A percentile compares a stretch with the other conserved stretches of the same genome.
Evolutionary conservation across 2,113 vertebrate species (phyloP).

Genomic region (Donacobius atricapilla): DNA sequence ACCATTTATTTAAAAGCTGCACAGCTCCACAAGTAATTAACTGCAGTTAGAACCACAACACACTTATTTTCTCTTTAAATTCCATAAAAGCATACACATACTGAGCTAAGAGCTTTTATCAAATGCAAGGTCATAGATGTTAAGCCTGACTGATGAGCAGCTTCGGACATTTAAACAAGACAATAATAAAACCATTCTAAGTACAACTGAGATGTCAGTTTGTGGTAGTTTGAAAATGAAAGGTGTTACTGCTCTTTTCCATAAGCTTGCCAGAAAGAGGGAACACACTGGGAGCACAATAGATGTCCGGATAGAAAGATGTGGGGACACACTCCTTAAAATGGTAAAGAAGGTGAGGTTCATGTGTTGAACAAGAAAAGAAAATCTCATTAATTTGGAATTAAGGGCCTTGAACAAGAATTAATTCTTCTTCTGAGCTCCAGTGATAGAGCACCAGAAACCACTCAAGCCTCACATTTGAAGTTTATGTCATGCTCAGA

Average conservation of each 20-base stretch:
- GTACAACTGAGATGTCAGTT: not conserved
- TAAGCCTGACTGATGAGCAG: not conserved
- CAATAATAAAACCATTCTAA: not conserved
- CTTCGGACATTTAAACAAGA: not conserved
- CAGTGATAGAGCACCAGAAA: not conserved
- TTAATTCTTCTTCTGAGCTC: not conserved
- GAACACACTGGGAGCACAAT: rapidly evolving
- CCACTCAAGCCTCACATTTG: not conserved
- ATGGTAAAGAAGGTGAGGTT: not conserved
- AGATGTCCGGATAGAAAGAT: not conserved
- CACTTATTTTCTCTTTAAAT: not conserved
- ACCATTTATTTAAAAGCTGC: not conserved
- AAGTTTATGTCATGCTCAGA: not conserved
- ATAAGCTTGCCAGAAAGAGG: not conserved
- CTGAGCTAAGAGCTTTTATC: not conserved
- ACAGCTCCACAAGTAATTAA: not conserved
- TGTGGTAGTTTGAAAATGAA: not conserved
- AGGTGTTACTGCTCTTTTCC: not conserved
- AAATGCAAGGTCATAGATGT: not conserved
- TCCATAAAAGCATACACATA: not conserved
- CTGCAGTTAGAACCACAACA: not conserved
- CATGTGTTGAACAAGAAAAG: not conserved
- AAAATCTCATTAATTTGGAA: not conserved
- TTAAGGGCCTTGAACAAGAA: not conserved
- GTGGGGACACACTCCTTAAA: not conserved